A percentile compares a stretch with the other conserved stretches of the same genome.
These are phyloP conservation scores for Drosophila neoperkinsi DNA, from an alignment of 2,888 invertebrate species.

Conservation along the genomic window DNA sequence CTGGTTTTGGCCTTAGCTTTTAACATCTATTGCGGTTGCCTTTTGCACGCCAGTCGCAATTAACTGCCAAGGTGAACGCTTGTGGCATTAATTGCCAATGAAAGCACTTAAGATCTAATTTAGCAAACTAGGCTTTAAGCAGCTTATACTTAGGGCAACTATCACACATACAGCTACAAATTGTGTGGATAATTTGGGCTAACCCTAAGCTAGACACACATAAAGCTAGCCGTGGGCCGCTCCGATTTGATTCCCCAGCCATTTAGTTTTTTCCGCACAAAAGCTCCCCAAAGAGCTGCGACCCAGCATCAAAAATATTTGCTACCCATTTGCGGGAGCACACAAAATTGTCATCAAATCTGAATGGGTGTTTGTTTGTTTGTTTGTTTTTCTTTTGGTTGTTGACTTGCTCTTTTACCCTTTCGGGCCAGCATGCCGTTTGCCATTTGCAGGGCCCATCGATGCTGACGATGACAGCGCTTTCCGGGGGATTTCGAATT, in stretches of 20 bases:
- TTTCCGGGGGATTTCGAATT: conserved; percentile 56
- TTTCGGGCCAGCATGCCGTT: conserved; percentile 16
- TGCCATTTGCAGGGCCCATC: conserved; percentile 25
- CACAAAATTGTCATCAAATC: conserved; percentile 54
- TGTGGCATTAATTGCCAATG: conserved; percentile 74
- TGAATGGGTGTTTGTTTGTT: conserved; percentile 32
- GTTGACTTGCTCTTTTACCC: conserved; percentile 24
- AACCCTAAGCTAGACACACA: conserved; percentile 27
- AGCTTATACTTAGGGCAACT: conserved; percentile 44
- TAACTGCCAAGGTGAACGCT: conserved; percentile 65
- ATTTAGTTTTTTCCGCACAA: conserved; percentile 10
- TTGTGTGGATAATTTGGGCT: conserved; percentile 51
- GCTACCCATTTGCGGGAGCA: conserved; percentile 36
- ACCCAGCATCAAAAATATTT: conserved; percentile 17
- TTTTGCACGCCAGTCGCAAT: conserved; percentile 60
- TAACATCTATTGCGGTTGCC: conserved; percentile 38
- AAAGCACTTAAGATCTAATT: conserved; percentile 76
- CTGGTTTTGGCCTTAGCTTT: conserved; percentile 37
- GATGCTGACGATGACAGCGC: conserved; percentile 43
- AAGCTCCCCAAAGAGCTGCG: conserved; percentile 12
- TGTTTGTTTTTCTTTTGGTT: conserved; percentile 10
- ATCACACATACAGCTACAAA: conserved; percentile 21
- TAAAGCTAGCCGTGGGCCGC: conserved; percentile 25
- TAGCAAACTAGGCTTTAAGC: conserved; percentile 63
- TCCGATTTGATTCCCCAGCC: conserved; percentile 16